Evolutionary conservation across 2,113 vertebrate genomes (phyloP).

Genomic region (Sphaerodactylus townsendi): DNA sequence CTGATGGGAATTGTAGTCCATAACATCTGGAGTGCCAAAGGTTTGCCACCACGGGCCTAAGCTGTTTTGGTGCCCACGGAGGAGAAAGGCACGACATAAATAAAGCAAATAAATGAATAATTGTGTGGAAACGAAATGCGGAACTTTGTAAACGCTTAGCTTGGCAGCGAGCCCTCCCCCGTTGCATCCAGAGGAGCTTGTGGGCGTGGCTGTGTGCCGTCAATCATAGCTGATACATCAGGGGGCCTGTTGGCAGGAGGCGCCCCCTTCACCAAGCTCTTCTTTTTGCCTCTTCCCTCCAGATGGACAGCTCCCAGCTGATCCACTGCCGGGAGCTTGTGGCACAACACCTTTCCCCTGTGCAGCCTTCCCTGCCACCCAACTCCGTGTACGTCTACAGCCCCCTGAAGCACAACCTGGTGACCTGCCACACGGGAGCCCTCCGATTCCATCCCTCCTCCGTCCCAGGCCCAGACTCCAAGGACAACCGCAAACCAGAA

Average conservation of each 20-base stretch:
- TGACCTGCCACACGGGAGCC: constrained; percentile 76
- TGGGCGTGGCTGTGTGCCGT: too few species aligned
- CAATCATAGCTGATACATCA: too few species aligned
- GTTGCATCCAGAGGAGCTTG: too few species aligned
- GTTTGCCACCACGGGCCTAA: too few species aligned
- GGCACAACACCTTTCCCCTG: constrained; percentile 87
- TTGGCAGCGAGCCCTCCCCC: too few species aligned
- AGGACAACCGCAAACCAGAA: constrained; percentile 79
- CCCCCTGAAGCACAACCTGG: constrained; percentile 83
- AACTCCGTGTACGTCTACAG: constrained; percentile 98
- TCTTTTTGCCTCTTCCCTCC: not conserved
- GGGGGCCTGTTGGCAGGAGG: rapidly evolving
- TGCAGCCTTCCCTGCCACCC: constrained; percentile 85
- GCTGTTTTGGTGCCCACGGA: too few species aligned
- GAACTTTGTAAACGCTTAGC: too few species aligned
- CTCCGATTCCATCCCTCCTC: constrained; percentile 72
- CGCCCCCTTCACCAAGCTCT: rapidly evolving
- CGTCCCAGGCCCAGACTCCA: constrained; percentile 74
- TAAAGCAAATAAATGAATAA: too few species aligned
- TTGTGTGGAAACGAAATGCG: too few species aligned
- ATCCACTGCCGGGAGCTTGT: constrained; percentile 93
- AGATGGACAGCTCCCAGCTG: constrained; percentile 92
- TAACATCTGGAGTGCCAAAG: too few species aligned
- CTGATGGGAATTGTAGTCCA: too few species aligned
- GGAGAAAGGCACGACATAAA: too few species aligned